Conservation (phyloP, 2,888 invertebrate genomes). For the Andrena bicolor region DNA sequence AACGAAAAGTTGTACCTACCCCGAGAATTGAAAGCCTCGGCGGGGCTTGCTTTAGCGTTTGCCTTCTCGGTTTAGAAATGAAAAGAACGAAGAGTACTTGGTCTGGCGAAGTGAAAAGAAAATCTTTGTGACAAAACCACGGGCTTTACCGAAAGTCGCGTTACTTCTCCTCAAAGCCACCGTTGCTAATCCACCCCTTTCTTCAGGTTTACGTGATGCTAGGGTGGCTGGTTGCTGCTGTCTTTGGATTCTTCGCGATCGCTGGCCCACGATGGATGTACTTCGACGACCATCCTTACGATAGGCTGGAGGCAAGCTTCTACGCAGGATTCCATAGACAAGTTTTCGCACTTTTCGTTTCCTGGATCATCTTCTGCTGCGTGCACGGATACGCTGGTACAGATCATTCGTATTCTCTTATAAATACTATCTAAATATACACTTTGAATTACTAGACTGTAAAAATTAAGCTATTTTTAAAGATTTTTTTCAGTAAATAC, state of each 20-base stretch:
- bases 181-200: not conserved
- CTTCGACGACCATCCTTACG: conserved; percentile 72
- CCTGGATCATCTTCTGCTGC: conserved; percentile 86
- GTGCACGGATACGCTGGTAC: conserved; percentile 88
- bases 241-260: conserved; percentile 66
- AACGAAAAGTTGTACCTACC: too few species aligned
- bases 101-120: conserved; percentile 14
- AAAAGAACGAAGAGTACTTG: too few species aligned
- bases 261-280: conserved; percentile 78
- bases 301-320: conserved; percentile 77
- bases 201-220: conserved; percentile 67
- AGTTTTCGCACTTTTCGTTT: conserved; percentile 76
- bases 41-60: too few species aligned
- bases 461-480: too few species aligned
- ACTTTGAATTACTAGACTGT: too few species aligned
- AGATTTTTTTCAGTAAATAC: too few species aligned
- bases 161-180: not conserved
- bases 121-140: not conserved
- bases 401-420: not conserved
- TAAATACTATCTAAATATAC: not conserved
- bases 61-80: too few species aligned
- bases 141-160: too few species aligned
- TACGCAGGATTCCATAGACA: conserved; percentile 82
- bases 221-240: conserved; percentile 76
- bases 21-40: too few species aligned